Conservation (phyloP, 2,888 invertebrate species). For the Conops quadrifasciatus region DNA sequence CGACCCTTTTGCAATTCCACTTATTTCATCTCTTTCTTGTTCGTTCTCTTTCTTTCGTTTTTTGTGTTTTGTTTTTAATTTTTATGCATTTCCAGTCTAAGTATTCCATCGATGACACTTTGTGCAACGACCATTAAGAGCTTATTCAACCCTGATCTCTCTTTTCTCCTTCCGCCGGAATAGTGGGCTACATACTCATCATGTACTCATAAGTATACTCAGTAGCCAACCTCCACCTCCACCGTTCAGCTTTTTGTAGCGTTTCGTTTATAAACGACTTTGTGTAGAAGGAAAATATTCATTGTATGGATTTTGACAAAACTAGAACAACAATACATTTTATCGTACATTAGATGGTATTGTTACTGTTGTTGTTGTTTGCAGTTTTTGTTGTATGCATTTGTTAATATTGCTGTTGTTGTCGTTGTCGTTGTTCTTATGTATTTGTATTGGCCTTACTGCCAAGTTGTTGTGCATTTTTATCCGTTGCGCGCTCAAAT, state of each 20-base stretch:
- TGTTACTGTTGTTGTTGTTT: background rate
- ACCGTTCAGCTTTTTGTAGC: background rate
- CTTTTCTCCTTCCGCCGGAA: background rate
- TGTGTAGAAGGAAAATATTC: no score
- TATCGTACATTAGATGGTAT: background rate
- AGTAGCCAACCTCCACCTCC: background rate
- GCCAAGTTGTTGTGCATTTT: no score
- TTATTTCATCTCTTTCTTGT: background rate
- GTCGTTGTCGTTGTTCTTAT: no score
- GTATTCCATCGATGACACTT: slow-evolving; percentile 28
- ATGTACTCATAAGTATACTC: no score
- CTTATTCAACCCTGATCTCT: slow-evolving; percentile 7
- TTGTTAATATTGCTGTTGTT: background rate
- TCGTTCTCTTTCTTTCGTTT: background rate
- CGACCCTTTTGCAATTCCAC: background rate
- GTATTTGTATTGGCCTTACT: no score
- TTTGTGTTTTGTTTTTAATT: background rate
- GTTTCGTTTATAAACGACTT: no score
- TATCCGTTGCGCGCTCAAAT: no score
- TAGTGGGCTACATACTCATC: no score
- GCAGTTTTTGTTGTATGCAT: background rate
- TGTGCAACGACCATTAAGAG: slow-evolving; percentile 18
- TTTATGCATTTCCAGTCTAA: slow-evolving; percentile 10
- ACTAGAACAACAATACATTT: no score
- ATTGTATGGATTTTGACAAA: no score